These are phyloP conservation scores for Polia nebulosa DNA, from an alignment of 2,888 invertebrate genomes.

Conservation along the genomic window DNA sequence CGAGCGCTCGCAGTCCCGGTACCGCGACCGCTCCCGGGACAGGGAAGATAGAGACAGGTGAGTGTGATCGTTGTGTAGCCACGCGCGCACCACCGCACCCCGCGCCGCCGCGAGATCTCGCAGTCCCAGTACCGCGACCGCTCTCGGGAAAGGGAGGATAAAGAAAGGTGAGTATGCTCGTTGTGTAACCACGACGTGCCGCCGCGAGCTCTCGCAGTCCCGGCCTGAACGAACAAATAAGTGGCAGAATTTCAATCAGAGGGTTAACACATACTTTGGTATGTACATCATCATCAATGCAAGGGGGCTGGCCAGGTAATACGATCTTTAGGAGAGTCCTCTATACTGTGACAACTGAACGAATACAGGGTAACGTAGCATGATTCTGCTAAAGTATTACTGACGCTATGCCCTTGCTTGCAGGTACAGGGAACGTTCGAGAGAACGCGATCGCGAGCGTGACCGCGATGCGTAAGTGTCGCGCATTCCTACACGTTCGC, in stretches of 20 bases:
- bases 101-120: slow-evolving; percentile 84
- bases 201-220: slow-evolving; percentile 84
- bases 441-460: slow-evolving; percentile 92
- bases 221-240: no score
- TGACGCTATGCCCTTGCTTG: slow-evolving; percentile 77
- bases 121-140: slow-evolving; percentile 85
- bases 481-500: slow-evolving; percentile 58
- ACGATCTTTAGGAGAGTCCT: slow-evolving; percentile 8
- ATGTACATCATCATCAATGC: no score
- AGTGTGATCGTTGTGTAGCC: slow-evolving; percentile 60
- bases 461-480: slow-evolving; percentile 92
- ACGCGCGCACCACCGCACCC: slow-evolving; percentile 82
- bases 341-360: slow-evolving; percentile 6
- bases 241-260: no score
- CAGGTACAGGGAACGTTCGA: slow-evolving; percentile 94
- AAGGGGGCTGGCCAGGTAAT: slow-evolving; percentile 33
- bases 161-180: slow-evolving; percentile 79
- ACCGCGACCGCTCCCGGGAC: slow-evolving; percentile 86
- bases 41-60: slow-evolving; percentile 87
- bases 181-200: slow-evolving; percentile 78
- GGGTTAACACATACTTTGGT: no score
- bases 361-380: slow-evolving; percentile 14
- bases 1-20: slow-evolving; percentile 84
- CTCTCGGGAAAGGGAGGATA: slow-evolving; percentile 85
- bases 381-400: slow-evolving; percentile 48